A percentile compares a stretch with the other conserved stretches of the same genome.
phyloP scores from a whole-genome alignment of 2,797 vertebrate species.

The Ceryle rudis region DNA sequence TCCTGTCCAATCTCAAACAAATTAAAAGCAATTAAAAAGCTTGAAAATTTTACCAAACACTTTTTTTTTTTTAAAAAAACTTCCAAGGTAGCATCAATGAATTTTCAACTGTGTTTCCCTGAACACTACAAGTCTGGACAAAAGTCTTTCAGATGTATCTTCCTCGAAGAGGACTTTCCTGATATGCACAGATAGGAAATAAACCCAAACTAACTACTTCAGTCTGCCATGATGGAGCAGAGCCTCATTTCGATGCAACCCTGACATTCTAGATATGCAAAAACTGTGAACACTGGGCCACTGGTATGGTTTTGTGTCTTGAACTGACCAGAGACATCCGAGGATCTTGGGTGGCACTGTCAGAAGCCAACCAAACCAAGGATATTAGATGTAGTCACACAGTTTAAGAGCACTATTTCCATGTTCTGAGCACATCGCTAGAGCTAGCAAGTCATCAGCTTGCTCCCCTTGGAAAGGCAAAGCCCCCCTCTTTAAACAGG shows the following conservation, averaged over 20 bases:
- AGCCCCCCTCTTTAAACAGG: background rate
- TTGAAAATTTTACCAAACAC: conserved; percentile 26
- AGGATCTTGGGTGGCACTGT: background rate
- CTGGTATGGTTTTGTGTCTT: background rate
- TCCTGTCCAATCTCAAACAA: background rate
- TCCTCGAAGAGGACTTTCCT: background rate
- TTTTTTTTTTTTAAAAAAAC: background rate
- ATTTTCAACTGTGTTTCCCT: background rate
- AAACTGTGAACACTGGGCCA: background rate
- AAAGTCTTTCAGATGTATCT: background rate
- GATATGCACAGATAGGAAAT: background rate
- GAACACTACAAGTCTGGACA: background rate
- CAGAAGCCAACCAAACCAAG: background rate
- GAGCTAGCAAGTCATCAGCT: background rate
- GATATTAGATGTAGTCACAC: background rate
- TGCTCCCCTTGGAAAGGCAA: background rate
- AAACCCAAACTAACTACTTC: background rate
- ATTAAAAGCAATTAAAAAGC: conserved; percentile 62
- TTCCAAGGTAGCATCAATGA: background rate
- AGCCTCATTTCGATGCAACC: background rate
- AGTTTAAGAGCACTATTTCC: background rate
- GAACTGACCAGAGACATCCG: background rate
- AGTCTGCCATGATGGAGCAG: background rate
- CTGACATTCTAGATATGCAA: background rate
- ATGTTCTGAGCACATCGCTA: background rate